These are phyloP conservation scores for Coremacera marginata DNA, from an alignment of 2,888 invertebrate genomes.

Conservation along the genomic window DNA sequence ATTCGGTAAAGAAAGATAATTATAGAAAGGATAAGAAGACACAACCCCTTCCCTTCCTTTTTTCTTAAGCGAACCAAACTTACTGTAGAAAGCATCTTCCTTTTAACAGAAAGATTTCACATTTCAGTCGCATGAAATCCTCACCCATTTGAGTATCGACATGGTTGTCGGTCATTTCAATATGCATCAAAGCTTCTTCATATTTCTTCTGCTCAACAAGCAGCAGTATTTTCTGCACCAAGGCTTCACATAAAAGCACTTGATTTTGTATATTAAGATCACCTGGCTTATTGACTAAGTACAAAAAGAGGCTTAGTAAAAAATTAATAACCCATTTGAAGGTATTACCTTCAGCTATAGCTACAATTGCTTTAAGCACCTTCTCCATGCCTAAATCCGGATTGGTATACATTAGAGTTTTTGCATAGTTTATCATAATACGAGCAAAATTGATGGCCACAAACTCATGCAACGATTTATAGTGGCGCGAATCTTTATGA, in stretches of 20 bases:
- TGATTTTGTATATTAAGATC: background rate
- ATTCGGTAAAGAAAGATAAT: background rate
- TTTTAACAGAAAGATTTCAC: background rate
- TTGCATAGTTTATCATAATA: background rate
- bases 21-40: too few relatives aligned
- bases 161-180: background rate
- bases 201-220: conserved; percentile 9
- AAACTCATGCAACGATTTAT: background rate
- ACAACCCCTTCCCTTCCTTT: too few relatives aligned
- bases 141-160: background rate
- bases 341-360: background rate
- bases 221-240: background rate
- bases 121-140: background rate
- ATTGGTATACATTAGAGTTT: background rate
- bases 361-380: background rate
- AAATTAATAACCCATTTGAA: background rate
- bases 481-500: background rate
- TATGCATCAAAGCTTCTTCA: background rate
- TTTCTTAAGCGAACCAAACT: background rate
- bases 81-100: background rate
- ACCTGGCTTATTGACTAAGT: background rate
- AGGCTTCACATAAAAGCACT: background rate
- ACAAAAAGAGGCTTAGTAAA: background rate
- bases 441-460: background rate
- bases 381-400: background rate